Evolutionary conservation across 1,140 invertebrate genomes (phyloP), one percentile per base, ranked within the genome.

Genomic region (Cyrtorhinus lividipennis): DNA sequence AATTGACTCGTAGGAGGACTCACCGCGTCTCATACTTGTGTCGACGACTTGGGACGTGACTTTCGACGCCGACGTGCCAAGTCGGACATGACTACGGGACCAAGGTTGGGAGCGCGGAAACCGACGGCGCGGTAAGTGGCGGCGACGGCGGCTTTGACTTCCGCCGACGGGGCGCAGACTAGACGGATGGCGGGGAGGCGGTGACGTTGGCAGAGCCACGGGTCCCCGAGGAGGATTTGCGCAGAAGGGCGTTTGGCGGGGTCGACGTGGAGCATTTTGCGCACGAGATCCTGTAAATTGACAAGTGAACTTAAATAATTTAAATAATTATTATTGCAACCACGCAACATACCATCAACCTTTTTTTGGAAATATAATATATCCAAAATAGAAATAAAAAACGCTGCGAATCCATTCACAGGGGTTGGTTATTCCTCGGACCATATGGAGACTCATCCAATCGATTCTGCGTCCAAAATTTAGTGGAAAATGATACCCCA

Each of bases 221-320:
- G 79, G 77, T 95, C 88, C 57, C 84, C 83, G n/a, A 95, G 73
- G 61, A 97, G 83, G 68, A 91, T 85, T 5, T 80, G 75, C 2
- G 92, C 90, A 5, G 86, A 88, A 56, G 94, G 87, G 64, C 95
- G 79, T 69, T 83, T 80, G 64, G 85, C 81, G 1, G 95, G 94
- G 73, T 97, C 92, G 24, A 97, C 83, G 68, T 96, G 91, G 65
- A 99, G 75, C 92, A 98, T 96, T 70, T 88, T 84, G 25, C 83
- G 81, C 2, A 98, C 83, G 26, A 96, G 76, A 69, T 91, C 88
- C 78, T 79, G 59, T 15, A 53, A n/a, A 53, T 15, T 53, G 48
- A 53, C 8, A 53, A 22, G 5, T 53, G 18, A n/a, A n/a, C n/a
- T n/a, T n/a, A n/a, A n/a, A n/a, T n/a, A n/a, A n/a, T n/a, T n/a